phyloP scores from a whole-genome alignment of 1,140 invertebrate genomes.

The Caerostris darwini region DNA sequence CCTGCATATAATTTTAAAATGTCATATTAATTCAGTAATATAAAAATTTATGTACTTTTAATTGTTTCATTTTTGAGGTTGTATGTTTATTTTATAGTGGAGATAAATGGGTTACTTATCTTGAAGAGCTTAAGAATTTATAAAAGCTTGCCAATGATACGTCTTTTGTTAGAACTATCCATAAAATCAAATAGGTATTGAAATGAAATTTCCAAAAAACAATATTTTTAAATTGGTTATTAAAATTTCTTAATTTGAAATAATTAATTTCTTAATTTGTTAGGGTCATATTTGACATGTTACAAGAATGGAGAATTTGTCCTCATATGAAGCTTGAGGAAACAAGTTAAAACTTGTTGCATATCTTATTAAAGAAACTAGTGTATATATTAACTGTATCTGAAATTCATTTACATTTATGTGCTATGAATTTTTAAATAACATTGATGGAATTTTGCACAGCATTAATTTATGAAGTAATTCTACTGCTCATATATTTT shows the following conservation, averaged over 20 bases:
- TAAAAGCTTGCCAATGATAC: conserved; percentile 93
- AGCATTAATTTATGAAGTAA: neutral
- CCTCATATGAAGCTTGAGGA: conserved; percentile 40
- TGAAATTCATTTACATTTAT: conserved; percentile 83
- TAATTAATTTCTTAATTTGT: no score
- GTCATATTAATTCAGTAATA: no score
- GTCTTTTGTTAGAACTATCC: conserved; percentile 92
- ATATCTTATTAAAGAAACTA: conserved; percentile 94
- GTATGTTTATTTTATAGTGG: conserved; percentile 83
- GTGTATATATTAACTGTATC: conserved; percentile 97
- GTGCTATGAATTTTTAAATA: neutral
- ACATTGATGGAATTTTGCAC: neutral
- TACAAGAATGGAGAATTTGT: no score
- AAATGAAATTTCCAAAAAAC: neutral
- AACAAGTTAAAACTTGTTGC: conserved; percentile 96
- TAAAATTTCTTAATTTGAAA: no score
- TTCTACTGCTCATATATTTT: neutral
- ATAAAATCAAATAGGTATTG: conserved; percentile 93
- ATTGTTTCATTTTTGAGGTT: neutral
- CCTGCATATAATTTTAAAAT: no score
- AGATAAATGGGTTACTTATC: conserved; percentile 96
- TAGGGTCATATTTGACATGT: no score
- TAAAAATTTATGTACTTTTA: no score
- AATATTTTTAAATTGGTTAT: no score
- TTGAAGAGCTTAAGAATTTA: conserved; percentile 92